Conservation (phyloP, 1,140 invertebrate genomes). For the Drosophila parabipectinata region DNA sequence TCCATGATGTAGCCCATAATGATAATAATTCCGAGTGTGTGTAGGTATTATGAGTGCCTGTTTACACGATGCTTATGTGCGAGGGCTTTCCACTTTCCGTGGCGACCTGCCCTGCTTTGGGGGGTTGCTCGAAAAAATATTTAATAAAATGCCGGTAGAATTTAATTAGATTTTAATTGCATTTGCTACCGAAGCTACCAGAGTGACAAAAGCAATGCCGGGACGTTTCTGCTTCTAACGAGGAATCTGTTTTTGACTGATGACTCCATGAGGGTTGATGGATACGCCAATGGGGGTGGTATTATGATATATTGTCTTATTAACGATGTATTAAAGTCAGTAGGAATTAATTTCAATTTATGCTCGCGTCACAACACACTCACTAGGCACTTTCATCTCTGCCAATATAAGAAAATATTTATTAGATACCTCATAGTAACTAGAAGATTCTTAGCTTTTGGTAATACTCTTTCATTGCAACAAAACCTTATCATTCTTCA, state of each 20-base stretch:
- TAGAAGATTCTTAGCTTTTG: too few relatives aligned
- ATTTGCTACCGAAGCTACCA: conserved; percentile 51
- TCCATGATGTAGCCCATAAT: conserved; percentile 32
- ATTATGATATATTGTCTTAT: conserved; percentile 46
- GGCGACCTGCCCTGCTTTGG: neutral
- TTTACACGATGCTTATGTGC: conserved; percentile 72
- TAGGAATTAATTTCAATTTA: conserved; percentile 27
- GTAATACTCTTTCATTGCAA: neutral
- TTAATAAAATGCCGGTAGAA: conserved; percentile 78
- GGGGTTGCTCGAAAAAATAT: conserved; percentile 48
- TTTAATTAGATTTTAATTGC: conserved; percentile 81
- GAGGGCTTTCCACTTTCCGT: conserved; percentile 15
- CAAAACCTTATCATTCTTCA: neutral
- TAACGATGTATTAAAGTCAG: conserved; percentile 27
- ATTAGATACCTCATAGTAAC: too few relatives aligned
- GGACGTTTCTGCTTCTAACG: conserved; percentile 21
- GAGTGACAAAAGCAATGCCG: conserved; percentile 25
- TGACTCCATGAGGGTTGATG: conserved; percentile 28
- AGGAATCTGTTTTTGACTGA: conserved; percentile 46
- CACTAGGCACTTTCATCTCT: neutral
- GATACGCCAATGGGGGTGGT: conserved; percentile 28
- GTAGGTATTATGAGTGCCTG: conserved; percentile 69
- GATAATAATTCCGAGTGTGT: conserved; percentile 65
- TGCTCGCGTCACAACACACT: conserved; percentile 14
- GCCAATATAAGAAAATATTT: neutral